Evolutionary conservation across 2,888 invertebrate genomes (phyloP), one percentile per base, ranked within the genome.

Genomic region (Xylota segnis): DNA sequence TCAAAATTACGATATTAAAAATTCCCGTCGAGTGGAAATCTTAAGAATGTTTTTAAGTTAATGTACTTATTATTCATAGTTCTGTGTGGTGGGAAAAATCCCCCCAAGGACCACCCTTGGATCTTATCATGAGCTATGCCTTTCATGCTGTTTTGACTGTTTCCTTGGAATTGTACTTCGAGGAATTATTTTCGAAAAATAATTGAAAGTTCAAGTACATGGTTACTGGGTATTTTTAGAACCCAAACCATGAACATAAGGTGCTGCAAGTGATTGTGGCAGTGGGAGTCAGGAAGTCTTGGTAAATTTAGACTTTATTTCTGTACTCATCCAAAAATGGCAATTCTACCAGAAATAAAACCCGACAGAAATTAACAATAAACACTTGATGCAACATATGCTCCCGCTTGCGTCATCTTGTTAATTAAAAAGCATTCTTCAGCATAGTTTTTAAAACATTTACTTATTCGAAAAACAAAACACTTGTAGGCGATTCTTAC

Each of bases 41-140:
- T 40, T 40, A 40, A 40, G 40, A 40, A n/a, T 40, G 37, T 40
- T 40, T 10, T 4, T 10, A 40, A n/a, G 4, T 40, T 10, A n/a
- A n/a, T 40, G 10, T n/a, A 4, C 0, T 5, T 43, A 43, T 43
- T 43, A 4, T 40, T 40, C n/a, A n/a, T 40, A n/a, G 3, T 40
- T 40, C n/a, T 40, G 0, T 40, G 4, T 14, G 4, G 4, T n/a
- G n/a, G 14, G 14, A 10, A 10, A n/a, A 10, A 14, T 43, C 14
- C 40, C 52, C 12, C 5, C 47, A 34, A 23, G 3, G 45, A 71
- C 47, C 58, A 47, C 71, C 71, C 71, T 58, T 34, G 71, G 29
- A 54, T 54, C 6, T 14, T 16, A 68, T 40, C 27, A 54, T 40
- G 52, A 54, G 54, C 52, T 54, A 27, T 4, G n/a, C 4, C 9